These are phyloP conservation scores for Coryphaenoides rupestris DNA, from an alignment of 2,113 vertebrate species.

Conservation along the genomic window DNA sequence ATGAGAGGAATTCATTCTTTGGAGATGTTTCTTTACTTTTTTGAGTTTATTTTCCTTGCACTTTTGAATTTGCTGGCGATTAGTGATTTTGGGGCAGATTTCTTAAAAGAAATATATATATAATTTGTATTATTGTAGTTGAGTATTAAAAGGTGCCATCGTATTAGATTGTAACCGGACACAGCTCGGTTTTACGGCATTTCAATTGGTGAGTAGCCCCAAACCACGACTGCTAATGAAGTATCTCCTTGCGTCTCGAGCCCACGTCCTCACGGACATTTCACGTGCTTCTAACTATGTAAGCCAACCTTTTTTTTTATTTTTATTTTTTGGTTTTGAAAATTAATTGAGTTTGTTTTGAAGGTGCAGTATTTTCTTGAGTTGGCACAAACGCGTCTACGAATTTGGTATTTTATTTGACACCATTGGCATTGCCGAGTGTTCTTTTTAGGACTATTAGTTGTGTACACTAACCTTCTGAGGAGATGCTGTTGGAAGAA, in stretches of 20 bases:
- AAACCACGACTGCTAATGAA: background rate
- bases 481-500: conserved; percentile 1
- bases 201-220: conserved; percentile 32
- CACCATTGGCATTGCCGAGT: conserved; percentile 13
- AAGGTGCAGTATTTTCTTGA: conserved; percentile 19
- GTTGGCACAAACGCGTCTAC: conserved; percentile 2
- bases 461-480: conserved; percentile 1
- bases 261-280: conserved; percentile 28
- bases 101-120: no score
- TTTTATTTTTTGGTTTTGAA: background rate
- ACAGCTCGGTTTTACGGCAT: conserved; percentile 22
- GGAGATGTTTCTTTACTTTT: conserved; percentile 45
- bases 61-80: conserved; percentile 16
- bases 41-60: conserved; percentile 25
- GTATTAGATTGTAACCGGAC: conserved; percentile 1
- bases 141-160: background rate
- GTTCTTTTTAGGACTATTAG: conserved; percentile 8
- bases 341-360: conserved; percentile 3
- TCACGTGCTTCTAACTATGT: conserved; percentile 8
- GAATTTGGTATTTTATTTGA: conserved; percentile 30
- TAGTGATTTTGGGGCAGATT: background rate
- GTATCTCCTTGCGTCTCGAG: conserved; percentile 10
- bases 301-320: conserved; percentile 1
- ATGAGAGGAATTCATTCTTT: no score
- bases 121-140: conserved; percentile 2